Base-by-base conservation (phyloP, 1,140 invertebrate genomes). In the Aphelenchoides besseyi region DNA sequence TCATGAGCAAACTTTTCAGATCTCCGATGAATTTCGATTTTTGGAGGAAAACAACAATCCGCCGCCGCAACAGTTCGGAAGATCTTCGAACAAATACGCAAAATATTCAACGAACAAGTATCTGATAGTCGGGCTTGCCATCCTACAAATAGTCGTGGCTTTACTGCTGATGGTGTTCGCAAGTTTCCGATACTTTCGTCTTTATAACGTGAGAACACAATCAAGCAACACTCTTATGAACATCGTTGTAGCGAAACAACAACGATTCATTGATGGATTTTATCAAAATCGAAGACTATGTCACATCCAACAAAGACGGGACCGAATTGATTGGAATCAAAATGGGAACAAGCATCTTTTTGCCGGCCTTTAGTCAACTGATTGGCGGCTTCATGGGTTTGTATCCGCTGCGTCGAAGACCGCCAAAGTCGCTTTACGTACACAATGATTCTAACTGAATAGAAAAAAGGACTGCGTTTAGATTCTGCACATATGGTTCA, bases 61-160 rank as follows among this genome's bases (percentile, higher is more conserved):
- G 18, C 18, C 18, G 5, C 55, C 55, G 5, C 18, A 59, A 59
- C 55, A 33, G 23, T 29, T 23, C 26, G 23, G 18, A 8, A 8
- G 32, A 23, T 48, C 41, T 12, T 48, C 23, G 41, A 23, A 23
- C 26, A 5, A 33, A 33, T 59, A 59, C 55, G 18, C 5, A 59
- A 28, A 59, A 23, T 18, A 29, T 5, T 59, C 55, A 5, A 8
- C 5, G 5, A 59, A 59, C 55, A 59, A 59, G 32, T 59, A 59
- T 23, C 5, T 59, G 12, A 8, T 59, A 8, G 55, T 18, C 55
- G 5, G 26, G 5, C 32, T 85, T 86, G 73, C 70, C 55, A 63
- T 29, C 29, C 16, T 57, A 53, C 33, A 69, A 78, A 35, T 35
- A 63, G n/a, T 66, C 36, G 29, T 53, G 1, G 8, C 63, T 32